Percentiles rank a stretch among this genome's conserved stretches.
Conservation (phyloP, 1,140 invertebrate species). For the Matsumurasca onukii region DNA sequence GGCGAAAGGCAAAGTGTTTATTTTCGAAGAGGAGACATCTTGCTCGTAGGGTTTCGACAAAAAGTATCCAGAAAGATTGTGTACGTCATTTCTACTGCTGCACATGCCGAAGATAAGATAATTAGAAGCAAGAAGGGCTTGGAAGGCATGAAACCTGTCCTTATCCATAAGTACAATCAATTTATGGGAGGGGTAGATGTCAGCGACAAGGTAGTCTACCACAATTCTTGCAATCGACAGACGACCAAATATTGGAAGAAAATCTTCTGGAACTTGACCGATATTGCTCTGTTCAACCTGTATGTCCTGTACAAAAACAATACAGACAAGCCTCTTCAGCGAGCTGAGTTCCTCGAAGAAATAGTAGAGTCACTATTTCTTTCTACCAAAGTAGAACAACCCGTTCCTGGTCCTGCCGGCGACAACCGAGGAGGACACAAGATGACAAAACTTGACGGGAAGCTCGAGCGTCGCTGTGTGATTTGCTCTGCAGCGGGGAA, state of each 20-base stretch:
- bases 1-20: background rate
- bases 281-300: background rate
- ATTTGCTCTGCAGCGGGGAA: background rate
- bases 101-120: background rate
- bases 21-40: background rate
- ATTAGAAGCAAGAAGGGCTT: constrained; percentile 14
- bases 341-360: background rate
- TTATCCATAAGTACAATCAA: constrained; percentile 16
- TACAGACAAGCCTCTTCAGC: background rate
- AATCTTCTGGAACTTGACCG: background rate
- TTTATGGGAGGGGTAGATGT: constrained; percentile 8
- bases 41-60: constrained; percentile 16
- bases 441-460: background rate
- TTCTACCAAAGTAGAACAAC: background rate
- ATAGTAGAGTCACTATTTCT: background rate
- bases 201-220: constrained; percentile 6
- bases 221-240: background rate
- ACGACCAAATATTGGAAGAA: constrained; percentile 16
- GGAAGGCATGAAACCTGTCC: constrained; percentile 5
- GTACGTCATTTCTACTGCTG: background rate
- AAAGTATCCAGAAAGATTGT: constrained; percentile 12
- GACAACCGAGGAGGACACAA: background rate
- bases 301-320: background rate
- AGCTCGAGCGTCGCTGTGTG: background rate
- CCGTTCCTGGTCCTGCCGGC: background rate